Base-by-base conservation (phyloP, 2,113 vertebrate genomes). In the Amblyopsis rosae region DNA sequence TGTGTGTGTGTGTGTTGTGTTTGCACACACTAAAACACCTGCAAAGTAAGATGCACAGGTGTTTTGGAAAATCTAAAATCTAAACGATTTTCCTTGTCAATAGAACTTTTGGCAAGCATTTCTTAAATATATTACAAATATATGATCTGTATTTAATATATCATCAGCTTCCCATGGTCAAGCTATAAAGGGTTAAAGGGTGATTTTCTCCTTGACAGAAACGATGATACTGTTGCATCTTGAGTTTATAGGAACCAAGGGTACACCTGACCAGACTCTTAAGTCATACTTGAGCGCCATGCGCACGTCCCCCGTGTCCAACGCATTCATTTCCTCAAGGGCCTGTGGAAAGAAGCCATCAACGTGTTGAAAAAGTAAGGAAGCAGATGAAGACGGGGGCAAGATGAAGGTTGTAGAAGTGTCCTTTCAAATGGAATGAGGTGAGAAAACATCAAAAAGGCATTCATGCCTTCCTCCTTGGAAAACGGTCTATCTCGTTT, bases 361-460 rank as follows among this genome's bases (percentile, higher is more conserved):
- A 45, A 64, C 65, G 72, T 71, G n/a, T 12, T 15, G 73, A 60
- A 33, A 67, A 75, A 68, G 73, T 77, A 77, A 84, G 72, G 66
- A 84, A 79, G 80, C 72, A 77, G 81, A 77, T 64, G 62, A 82
- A 80, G 77, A 74, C 76, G 76, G 58, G 77, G 76, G 73, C 17
- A 16, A 81, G 76, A 84, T 62, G 77, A 83, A 83, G 68, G 76
- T 54, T 10, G 50, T 69, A 17, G 32, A 78, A 67, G 75, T 75
- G 69, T 75, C 72, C 46, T 32, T 65, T 76, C 69, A 77, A 72
- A 32, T 70, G 35, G 35, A 72, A 69, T 70, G 67, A 54, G 82
- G 84, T 73, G 73, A 76, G 81, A 82, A 80, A 79, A 79, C 70
- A 87, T 82, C 73, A 86, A 80, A 82, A 77, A 53, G 69, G 16